phyloP scores from a whole-genome alignment of 2,113 vertebrate genomes.

The Aphelocoma coerulescens region DNA sequence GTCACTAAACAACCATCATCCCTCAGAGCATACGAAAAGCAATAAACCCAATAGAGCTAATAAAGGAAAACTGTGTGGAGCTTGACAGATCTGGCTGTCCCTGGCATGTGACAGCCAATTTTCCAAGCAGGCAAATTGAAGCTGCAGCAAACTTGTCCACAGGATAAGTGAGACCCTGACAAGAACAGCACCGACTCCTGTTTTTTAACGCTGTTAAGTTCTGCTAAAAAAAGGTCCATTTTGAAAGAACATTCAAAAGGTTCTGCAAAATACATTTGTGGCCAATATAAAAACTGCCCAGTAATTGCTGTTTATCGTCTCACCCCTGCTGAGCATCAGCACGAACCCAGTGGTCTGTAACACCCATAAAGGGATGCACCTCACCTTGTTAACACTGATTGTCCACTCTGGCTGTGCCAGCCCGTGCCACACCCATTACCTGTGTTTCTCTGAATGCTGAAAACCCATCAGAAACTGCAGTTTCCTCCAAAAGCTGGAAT shows the following conservation, averaged over 20 bases:
- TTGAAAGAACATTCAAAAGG: not conserved
- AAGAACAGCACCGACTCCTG: not conserved
- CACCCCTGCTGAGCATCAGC: not conserved
- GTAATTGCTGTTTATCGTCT: not conserved
- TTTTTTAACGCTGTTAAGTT: not conserved
- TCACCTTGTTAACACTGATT: not conserved
- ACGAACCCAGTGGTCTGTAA: accelerated
- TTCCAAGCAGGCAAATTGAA: constrained; percentile 50
- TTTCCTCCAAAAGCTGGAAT: constrained; percentile 31
- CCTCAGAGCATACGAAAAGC: constrained; percentile 50
- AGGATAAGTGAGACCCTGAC: constrained; percentile 42
- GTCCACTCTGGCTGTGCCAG: not conserved
- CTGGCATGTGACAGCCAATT: constrained; percentile 56
- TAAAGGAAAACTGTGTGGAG: constrained; percentile 37
- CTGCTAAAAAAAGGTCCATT: not conserved
- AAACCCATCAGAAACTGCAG: constrained; percentile 37
- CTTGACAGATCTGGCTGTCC: constrained; percentile 65
- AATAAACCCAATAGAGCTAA: constrained; percentile 59
- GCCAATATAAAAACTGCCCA: not conserved
- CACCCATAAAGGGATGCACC: not conserved
- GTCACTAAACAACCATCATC: constrained; percentile 61
- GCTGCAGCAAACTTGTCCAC: constrained; percentile 1
- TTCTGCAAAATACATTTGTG: not conserved
- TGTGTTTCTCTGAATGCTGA: not conserved
- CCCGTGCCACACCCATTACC: not conserved